phyloP scores from a whole-genome alignment of 2,797 vertebrate species.

The Tenualosa thibaudeaui region DNA sequence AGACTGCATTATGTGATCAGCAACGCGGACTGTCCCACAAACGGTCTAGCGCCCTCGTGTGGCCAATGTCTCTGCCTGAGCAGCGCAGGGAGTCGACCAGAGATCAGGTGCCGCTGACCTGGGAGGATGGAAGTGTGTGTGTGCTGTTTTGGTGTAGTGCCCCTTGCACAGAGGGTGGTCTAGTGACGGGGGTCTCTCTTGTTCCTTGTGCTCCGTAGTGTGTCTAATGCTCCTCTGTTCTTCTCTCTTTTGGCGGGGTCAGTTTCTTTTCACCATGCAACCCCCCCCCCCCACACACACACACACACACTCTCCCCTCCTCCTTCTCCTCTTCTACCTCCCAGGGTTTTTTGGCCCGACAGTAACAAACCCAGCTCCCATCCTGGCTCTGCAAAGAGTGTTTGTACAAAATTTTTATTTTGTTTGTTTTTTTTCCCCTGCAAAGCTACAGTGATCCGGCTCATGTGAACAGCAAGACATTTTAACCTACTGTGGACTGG shows the following conservation, averaged over 20 bases:
- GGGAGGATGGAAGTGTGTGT: not conserved
- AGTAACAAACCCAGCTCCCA: not conserved
- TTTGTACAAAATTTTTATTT: not conserved
- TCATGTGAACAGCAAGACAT: not conserved
- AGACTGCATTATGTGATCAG: not conserved
- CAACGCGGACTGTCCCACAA: not conserved
- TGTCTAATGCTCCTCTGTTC: not conserved
- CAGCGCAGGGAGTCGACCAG: not conserved
- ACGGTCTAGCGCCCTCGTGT: not conserved
- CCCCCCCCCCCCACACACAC: not conserved
- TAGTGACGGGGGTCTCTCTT: not conserved
- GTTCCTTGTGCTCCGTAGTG: not conserved
- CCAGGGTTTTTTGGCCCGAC: not conserved
- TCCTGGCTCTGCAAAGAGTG: not conserved
- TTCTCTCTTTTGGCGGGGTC: not conserved
- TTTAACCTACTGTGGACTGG: slow-evolving; percentile 23
- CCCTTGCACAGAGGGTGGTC: not conserved
- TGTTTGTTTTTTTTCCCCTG: not conserved
- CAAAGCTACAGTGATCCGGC: not conserved
- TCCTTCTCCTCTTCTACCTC: not conserved
- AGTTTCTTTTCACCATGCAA: slow-evolving; percentile 1
- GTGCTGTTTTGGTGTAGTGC: not conserved
- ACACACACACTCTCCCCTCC: not conserved
- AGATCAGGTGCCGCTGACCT: slow-evolving; percentile 11
- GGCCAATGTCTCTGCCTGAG: not conserved